phyloP scores from a whole-genome alignment of 1,140 invertebrate genomes.

The Parapsyche elsis region DNA sequence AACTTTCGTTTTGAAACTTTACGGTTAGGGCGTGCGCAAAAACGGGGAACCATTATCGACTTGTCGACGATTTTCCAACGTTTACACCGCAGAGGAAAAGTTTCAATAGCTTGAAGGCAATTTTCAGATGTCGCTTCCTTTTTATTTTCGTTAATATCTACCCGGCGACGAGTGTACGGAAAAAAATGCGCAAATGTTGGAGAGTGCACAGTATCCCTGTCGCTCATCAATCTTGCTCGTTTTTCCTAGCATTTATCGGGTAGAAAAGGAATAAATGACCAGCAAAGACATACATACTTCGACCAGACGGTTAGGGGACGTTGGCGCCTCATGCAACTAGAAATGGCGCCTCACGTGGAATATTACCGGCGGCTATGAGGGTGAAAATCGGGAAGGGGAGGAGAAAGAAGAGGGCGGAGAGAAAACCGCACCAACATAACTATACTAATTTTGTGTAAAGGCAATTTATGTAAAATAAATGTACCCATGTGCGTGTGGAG shows the following conservation, averaged over 20 bases:
- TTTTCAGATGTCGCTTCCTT: neutral
- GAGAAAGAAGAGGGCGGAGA: neutral
- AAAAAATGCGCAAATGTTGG: neutral
- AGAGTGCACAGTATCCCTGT: neutral
- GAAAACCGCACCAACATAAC: neutral
- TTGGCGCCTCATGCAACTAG: constrained; percentile 42
- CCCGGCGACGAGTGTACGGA: neutral
- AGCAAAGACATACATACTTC: neutral
- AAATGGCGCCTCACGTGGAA: constrained; percentile 35
- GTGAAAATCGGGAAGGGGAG: neutral
- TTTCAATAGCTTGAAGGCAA: no score
- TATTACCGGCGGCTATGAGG: neutral
- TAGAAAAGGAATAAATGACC: constrained; percentile 2
- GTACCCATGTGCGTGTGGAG: no score
- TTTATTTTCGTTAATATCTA: neutral
- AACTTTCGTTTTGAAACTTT: constrained; percentile 5
- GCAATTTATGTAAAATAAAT: neutral
- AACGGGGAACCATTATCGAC: neutral
- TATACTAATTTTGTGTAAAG: constrained; percentile 12
- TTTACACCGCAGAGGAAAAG: no score
- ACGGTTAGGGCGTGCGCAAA: neutral
- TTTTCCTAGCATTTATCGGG: constrained; percentile 33
- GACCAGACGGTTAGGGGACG: constrained; percentile 25
- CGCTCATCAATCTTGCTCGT: constrained; percentile 34
- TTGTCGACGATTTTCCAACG: neutral